Evolutionary conservation across 2,113 vertebrate species (phyloP).

Genomic region (Engraulis encrasicolus): DNA sequence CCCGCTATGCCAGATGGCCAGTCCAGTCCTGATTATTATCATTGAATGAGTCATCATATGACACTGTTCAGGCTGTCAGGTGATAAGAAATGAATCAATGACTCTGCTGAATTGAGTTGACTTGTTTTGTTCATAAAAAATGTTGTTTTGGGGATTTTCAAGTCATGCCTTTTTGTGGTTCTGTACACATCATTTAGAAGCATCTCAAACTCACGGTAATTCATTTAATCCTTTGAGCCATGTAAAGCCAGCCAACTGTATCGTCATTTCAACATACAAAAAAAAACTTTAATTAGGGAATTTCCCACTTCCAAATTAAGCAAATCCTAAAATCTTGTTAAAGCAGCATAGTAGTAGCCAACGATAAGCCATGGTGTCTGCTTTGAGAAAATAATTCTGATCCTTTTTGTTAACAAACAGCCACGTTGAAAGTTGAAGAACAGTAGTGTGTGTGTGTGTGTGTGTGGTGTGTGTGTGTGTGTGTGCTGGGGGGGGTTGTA

Average conservation of each 20-base stretch:
- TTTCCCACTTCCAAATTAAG: background rate
- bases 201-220: background rate
- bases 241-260: background rate
- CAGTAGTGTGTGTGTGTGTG: background rate
- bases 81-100: slow-evolving; percentile 35
- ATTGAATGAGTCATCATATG: slow-evolving; percentile 28
- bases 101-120: slow-evolving; percentile 32
- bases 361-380: background rate
- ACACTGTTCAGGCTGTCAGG: slow-evolving; percentile 26
- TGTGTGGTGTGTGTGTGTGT: background rate
- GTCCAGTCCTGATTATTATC: too few relatives aligned
- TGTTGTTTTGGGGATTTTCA: background rate
- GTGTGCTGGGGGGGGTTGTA: background rate
- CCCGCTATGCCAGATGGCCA: too few relatives aligned
- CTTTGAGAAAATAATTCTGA: background rate
- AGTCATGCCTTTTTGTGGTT: background rate
- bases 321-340: background rate
- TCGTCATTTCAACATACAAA: background rate
- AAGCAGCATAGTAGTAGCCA: slow-evolving; percentile 13
- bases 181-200: background rate
- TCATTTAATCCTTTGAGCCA: background rate
- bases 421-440: background rate
- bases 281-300: background rate
- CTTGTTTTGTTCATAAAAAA: background rate
- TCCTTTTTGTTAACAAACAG: slow-evolving; percentile 8